Base-by-base conservation (phyloP, 2,113 vertebrate genomes). In the Axis porcinus region DNA sequence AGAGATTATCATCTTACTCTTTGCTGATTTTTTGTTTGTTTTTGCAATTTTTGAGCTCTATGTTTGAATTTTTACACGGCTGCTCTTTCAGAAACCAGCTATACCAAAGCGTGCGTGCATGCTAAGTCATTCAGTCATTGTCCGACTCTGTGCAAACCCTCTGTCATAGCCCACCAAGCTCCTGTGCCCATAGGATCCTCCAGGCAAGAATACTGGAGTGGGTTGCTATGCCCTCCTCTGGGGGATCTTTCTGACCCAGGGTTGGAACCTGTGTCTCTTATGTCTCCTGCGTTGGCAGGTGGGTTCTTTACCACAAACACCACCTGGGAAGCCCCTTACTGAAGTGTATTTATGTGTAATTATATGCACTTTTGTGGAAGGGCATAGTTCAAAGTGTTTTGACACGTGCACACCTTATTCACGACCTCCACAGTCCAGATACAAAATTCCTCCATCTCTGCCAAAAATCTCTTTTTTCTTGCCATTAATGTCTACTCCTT, bases 61-160 rank as follows among this genome's bases (percentile, higher is more conserved):
- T 25, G 70, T 43, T 14, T 74, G 70, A 43, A 74, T 47, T 45
- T 47, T 28, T 7, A 47, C 0, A 0, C 2, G 7, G 43, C 76
- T 45, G 23, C 43, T 7, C 27, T 78, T 78, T 78, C 27, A 15
- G 40, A 43, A 45, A 3, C 40, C 13, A 45, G 21, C 13, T 70
- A 2, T 36, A 11, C 19, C 6, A 6, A 70, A 36, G 7, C 2
- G n/a, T 21, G 4, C 8, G 1, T 5, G 2, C 0, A 0, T 36
- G 9, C 4, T 11, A 11, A 36, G n/a, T 36, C 17, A 70, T 17
- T 70, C n/a, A 36, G 4, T 21, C 17, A 0, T 11, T 36, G 64
- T 21, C n/a, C 0, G 9, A 11, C n/a, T 70, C 17, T 36, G n/a
- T 21, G 64, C 9, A 70, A 70, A 70, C 19, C n/a, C 67, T 40